These are phyloP conservation scores for Brevimyrus niger DNA, from an alignment of 2,113 vertebrate genomes.

Conservation along the genomic window DNA sequence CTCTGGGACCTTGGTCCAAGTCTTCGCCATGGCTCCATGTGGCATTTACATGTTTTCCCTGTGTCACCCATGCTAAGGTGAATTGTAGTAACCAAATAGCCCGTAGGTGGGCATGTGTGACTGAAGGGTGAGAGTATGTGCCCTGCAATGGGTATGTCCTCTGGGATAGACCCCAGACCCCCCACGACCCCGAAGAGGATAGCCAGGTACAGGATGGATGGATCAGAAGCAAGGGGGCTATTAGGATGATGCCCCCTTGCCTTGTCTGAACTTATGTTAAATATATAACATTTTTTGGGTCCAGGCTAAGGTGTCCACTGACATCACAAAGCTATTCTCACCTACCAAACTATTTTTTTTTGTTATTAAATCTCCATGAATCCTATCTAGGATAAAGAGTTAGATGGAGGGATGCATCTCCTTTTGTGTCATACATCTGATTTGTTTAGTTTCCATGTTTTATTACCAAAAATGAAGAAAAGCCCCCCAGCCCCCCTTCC, in stretches of 20 bases:
- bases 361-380: background rate
- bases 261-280: background rate
- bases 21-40: background rate
- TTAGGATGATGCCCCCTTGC: background rate
- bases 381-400: background rate
- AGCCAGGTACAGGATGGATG: background rate
- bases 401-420: background rate
- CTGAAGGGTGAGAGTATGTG: no score
- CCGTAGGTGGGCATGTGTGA: background rate
- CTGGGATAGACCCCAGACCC: background rate
- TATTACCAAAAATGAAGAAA: background rate
- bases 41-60: background rate
- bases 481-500: no score
- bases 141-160: no score
- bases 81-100: background rate
- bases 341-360: background rate
- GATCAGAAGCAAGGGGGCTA: background rate
- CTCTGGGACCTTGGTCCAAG: background rate
- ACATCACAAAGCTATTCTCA: background rate
- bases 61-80: background rate
- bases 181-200: background rate
- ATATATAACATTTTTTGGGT: background rate
- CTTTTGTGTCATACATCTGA: background rate
- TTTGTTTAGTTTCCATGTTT: background rate
- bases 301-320: background rate